Base-by-base conservation (phyloP, 2,113 vertebrate genomes). In the Stigmatopora argus region DNA sequence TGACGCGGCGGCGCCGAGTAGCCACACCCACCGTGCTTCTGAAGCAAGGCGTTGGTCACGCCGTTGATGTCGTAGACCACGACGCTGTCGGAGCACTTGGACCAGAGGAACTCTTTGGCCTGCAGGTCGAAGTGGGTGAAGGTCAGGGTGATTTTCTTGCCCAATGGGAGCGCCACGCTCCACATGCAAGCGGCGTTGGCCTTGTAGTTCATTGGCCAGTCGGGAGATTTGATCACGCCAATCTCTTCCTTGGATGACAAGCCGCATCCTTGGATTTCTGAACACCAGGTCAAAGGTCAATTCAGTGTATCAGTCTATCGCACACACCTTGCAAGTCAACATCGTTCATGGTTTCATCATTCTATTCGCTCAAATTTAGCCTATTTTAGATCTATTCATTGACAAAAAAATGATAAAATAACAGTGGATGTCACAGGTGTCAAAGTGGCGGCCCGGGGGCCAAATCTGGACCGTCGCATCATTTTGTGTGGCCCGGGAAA, bases 51-150 rank as follows among this genome's bases (percentile, higher is more conserved):
- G 35, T 78, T 72, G 8, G 78, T 85, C 13, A 58, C 0, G 57
- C 52, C 14, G 0, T 71, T 73, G 57, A 89, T 74, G 17, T 92
- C 87, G 5, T 87, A 87, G 45, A 88, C 17, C 57, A 78, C 62
- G 19, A 92, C 8, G 11, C 85, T 85, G 61, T 91, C 89, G 4
- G 52, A 69, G 78, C 89, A 91, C 61, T 60, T 86, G 53, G 64
- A 75, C 0, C 70, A 63, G 0, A 90, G 2, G 14, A 86, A 8
- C 31, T 79, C 82, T 61, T 73, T 70, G 21, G 73, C 73, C 70
- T 93, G 87, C 0, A 91, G 49, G 72, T 91, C 83, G 78, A 92
- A 92, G 69, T 91, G 77, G 18, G 91, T 91, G 82, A 93, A 93
- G 0, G 53, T 85, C 60, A 92, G 64, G 0, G 66, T 82, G 73